A percentile compares a stretch with the other conserved stretches of the same genome.
These are phyloP conservation scores for Drosophila subquinaria DNA, from an alignment of 2,888 invertebrate species.

Conservation along the genomic window DNA sequence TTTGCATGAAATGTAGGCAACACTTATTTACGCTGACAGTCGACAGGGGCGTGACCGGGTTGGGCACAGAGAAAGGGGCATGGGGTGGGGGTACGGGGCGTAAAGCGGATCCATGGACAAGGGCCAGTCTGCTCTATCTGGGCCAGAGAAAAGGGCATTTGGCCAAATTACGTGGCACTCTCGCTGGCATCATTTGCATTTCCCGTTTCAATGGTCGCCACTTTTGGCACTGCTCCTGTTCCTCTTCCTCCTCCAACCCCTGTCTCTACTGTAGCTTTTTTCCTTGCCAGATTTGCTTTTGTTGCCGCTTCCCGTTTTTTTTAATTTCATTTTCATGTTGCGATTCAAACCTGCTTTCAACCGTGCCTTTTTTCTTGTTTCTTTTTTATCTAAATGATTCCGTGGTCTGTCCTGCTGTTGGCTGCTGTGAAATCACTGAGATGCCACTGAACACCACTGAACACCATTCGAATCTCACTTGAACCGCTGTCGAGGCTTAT, in stretches of 20 bases:
- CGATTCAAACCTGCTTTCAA: constrained; percentile 45
- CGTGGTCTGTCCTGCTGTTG: constrained; percentile 16
- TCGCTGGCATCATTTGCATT: constrained; percentile 56
- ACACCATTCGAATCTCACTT: background rate
- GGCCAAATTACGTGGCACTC: constrained; percentile 35
- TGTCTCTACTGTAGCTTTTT: background rate
- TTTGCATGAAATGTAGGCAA: constrained; percentile 59
- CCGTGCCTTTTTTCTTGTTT: constrained; percentile 11
- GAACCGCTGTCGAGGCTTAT: constrained; percentile 41
- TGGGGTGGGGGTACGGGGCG: background rate
- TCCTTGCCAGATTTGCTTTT: constrained; percentile 2
- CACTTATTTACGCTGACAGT: constrained; percentile 61
- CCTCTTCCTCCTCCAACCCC: background rate
- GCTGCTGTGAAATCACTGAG: constrained; percentile 8
- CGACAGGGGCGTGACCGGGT: background rate
- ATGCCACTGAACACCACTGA: constrained; percentile 11
- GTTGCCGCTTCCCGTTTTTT: constrained; percentile 12
- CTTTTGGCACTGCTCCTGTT: constrained; percentile 13
- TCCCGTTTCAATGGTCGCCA: constrained; percentile 4
- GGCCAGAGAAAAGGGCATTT: constrained; percentile 42
- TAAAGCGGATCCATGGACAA: background rate
- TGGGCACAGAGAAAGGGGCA: background rate
- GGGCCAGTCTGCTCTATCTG: constrained; percentile 30
- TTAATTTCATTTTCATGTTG: constrained; percentile 58
- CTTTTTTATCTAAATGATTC: constrained; percentile 41